Evolutionary conservation across 2,113 vertebrate genomes (phyloP).

Genomic region (Tinamus guttatus): DNA sequence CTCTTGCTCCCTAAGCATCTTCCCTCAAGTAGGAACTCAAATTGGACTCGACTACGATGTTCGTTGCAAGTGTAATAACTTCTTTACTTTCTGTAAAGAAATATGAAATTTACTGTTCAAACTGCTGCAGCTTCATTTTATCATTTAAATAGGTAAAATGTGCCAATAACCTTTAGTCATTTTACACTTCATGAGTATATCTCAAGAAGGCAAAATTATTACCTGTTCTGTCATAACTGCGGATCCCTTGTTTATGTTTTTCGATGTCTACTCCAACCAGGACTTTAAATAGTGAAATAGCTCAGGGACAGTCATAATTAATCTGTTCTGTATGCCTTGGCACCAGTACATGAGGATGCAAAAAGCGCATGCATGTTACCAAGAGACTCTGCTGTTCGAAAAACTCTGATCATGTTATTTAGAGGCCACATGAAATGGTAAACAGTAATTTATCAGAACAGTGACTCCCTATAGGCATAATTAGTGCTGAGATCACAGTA

Average conservation of each 20-base stretch:
- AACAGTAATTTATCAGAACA: conserved; percentile 36
- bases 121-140: neutral
- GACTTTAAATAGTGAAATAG: neutral
- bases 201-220: neutral
- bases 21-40: neutral
- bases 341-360: rapidly evolving
- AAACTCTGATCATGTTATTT: neutral
- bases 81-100: neutral
- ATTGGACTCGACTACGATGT: neutral
- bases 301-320: neutral
- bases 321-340: neutral
- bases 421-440: neutral
- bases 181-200: neutral
- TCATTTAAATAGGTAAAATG: neutral
- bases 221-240: neutral
- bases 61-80: neutral
- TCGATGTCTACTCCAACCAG: neutral
- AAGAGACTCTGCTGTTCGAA: neutral
- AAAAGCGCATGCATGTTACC: neutral
- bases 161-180: neutral
- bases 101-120: neutral
- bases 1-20: neutral
- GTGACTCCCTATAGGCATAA: neutral
- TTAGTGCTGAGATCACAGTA: conserved; percentile 24
- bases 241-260: neutral